Conservation (phyloP, 1,140 invertebrate species). For the Drosophila saltans region DNA sequence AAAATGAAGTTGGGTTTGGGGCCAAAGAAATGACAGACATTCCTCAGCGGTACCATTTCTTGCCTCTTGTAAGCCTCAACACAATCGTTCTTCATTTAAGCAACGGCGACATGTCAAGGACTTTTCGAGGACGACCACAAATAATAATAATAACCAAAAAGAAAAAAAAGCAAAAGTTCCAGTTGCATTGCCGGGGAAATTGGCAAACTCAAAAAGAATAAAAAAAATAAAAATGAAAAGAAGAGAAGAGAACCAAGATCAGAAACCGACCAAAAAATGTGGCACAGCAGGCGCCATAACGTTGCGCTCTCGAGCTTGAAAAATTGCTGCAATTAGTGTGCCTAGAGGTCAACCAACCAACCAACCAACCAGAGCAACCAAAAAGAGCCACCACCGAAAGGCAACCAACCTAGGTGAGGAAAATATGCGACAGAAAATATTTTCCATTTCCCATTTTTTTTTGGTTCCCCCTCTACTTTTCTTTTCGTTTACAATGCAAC, state of each 20-base stretch:
- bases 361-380: constrained; percentile 48
- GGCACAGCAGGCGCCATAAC: constrained; percentile 19
- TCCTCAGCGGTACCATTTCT: constrained; percentile 17
- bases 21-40: constrained; percentile 39
- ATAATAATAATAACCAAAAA: constrained; percentile 23
- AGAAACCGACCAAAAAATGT: constrained; percentile 7
- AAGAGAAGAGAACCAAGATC: neutral
- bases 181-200: constrained; percentile 59
- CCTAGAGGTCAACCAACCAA: constrained; percentile 58
- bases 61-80: constrained; percentile 6
- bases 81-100: constrained; percentile 61
- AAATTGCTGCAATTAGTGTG: constrained; percentile 62
- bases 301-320: constrained; percentile 47
- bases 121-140: constrained; percentile 59
- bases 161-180: constrained; percentile 42
- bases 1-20: too few species aligned
- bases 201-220: constrained; percentile 28
- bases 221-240: constrained; percentile 11
- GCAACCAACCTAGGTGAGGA: constrained; percentile 36
- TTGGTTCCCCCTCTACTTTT: neutral
- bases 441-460: constrained; percentile 12
- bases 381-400: neutral
- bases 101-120: constrained; percentile 53
- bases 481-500: neutral
- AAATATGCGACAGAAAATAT: constrained; percentile 15